Conservation (phyloP, 2,113 vertebrate genomes). For the Scartelaos histophorus region DNA sequence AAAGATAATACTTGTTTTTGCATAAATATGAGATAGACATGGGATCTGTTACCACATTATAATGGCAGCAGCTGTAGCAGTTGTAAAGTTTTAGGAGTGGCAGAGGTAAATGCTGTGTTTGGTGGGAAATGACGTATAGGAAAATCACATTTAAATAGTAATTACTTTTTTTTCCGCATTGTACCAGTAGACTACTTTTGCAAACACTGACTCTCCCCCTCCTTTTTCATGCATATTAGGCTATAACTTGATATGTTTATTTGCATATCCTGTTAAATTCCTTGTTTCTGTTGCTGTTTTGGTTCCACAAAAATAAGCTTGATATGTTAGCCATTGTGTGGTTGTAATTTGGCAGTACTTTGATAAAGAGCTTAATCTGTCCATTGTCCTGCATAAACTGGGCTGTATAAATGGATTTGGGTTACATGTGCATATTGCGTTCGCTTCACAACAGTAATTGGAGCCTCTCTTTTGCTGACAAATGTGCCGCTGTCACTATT, state of each 20-base stretch:
- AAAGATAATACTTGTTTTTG: too few relatives aligned
- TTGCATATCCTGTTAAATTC: not conserved
- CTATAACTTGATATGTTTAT: not conserved
- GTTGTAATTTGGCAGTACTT: not conserved
- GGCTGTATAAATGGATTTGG: slow-evolving; percentile 9
- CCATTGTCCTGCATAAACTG: not conserved
- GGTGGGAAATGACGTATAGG: too few relatives aligned
- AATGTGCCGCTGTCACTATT: slow-evolving; percentile 1
- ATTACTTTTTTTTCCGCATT: too few relatives aligned
- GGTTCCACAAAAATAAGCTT: not conserved
- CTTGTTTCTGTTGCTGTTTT: not conserved
- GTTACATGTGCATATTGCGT: not conserved
- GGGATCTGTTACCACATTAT: too few relatives aligned
- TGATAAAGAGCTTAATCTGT: slow-evolving; percentile 5
- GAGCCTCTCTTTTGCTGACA: not conserved
- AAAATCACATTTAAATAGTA: too few relatives aligned
- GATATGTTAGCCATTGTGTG: not conserved
- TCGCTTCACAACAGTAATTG: slow-evolving; percentile 6
- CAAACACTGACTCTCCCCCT: too few relatives aligned
- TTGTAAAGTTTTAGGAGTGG: too few relatives aligned
- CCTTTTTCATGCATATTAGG: not conserved
- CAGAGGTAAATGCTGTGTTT: too few relatives aligned
- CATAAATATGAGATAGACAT: too few relatives aligned
- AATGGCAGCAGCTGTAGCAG: too few relatives aligned
- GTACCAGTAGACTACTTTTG: not conserved